Evolutionary conservation across 2,113 vertebrate species (phyloP).

Genomic region (Rynchops niger): DNA sequence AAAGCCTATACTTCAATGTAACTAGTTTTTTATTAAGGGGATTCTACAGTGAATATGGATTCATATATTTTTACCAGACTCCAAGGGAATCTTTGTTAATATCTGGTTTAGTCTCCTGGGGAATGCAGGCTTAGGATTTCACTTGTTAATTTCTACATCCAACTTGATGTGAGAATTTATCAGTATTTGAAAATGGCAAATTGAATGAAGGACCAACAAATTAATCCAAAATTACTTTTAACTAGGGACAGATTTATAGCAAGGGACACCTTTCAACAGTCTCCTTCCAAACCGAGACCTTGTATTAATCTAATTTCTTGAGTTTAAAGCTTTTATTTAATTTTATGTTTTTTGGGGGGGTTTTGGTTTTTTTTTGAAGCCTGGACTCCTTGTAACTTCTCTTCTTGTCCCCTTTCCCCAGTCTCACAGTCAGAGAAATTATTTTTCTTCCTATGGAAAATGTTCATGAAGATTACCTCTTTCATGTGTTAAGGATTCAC

Average conservation of each 20-base stretch:
- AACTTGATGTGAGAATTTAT: not conserved
- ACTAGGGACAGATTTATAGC: not conserved
- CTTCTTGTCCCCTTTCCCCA: rapidly evolving
- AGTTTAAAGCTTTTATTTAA: not conserved
- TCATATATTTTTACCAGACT: not conserved
- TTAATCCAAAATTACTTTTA: not conserved
- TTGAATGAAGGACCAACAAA: not conserved
- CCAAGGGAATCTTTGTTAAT: not conserved
- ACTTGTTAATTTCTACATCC: not conserved
- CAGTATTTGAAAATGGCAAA: not conserved
- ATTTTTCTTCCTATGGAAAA: not conserved
- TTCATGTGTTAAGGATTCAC: not conserved
- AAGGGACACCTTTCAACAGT: not conserved
- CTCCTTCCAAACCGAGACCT: not conserved
- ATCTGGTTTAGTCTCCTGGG: not conserved
- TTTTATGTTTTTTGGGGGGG: not conserved
- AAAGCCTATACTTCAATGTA: not conserved
- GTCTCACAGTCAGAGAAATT: not conserved
- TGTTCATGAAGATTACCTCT: not conserved
- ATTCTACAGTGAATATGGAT: not conserved
- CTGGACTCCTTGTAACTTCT: not conserved
- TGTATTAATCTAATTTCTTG: not conserved
- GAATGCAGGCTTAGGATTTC: not conserved
- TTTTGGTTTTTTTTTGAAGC: not conserved
- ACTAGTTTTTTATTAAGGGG: not conserved